Evolutionary conservation across 2,797 vertebrate genomes (phyloP).

Genomic region (Acanthiza pusilla): DNA sequence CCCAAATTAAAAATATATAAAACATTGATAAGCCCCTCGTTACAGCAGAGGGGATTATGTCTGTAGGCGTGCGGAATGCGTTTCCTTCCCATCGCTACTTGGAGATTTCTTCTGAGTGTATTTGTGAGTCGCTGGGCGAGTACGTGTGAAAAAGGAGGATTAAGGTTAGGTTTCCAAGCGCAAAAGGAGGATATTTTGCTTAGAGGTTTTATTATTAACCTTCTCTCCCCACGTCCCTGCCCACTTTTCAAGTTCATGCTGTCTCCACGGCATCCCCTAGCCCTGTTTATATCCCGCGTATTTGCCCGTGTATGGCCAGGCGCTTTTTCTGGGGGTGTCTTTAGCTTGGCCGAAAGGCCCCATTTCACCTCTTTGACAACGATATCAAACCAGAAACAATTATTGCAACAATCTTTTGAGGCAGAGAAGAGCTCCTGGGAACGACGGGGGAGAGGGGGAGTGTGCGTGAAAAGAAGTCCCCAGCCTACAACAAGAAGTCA

Average conservation of each 20-base stretch:
- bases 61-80: not conserved
- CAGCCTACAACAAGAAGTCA: not conserved
- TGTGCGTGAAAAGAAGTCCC: not conserved
- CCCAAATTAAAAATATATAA: slow-evolving; percentile 23
- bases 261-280: not conserved
- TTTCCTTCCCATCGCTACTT: slow-evolving; percentile 38
- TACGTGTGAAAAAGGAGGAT: slow-evolving; percentile 4
- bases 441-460: not conserved
- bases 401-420: slow-evolving; percentile 17
- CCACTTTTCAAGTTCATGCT: not conserved
- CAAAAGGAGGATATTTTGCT: slow-evolving; percentile 16
- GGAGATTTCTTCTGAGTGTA: not conserved
- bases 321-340: not conserved
- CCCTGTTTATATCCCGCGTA: not conserved
- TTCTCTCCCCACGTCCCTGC: not conserved
- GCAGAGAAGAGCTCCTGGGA: not conserved
- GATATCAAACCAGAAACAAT: slow-evolving; percentile 67
- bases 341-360: not conserved
- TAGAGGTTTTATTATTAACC: not conserved
- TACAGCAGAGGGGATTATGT: slow-evolving; percentile 25
- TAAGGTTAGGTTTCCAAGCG: not conserved
- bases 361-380: slow-evolving; percentile 60
- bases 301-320: not conserved
- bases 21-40: slow-evolving; percentile 33
- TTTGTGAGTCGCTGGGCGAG: not conserved